These are phyloP conservation scores for Brachionus manjavacas DNA, from an alignment of 1,140 invertebrate genomes.

Conservation along the genomic window DNA sequence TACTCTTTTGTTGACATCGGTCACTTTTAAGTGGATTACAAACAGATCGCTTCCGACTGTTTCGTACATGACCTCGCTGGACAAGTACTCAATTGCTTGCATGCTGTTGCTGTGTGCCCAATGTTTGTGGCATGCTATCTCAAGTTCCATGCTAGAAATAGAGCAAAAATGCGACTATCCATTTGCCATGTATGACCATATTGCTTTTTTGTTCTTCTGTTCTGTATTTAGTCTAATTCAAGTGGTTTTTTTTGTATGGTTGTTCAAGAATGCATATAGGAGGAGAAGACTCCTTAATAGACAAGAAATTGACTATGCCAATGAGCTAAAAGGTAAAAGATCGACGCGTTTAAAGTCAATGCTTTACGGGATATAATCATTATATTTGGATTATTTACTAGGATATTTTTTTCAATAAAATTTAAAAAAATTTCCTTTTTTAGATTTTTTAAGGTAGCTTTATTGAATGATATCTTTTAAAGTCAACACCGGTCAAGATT, in stretches of 20 bases:
- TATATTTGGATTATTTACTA: no score
- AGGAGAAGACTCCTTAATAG: neutral
- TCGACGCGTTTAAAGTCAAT: slow-evolving; percentile 14
- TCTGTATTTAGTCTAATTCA: neutral
- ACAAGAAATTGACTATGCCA: slow-evolving; percentile 8
- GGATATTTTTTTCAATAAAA: no score
- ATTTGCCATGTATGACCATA: slow-evolving; percentile 6
- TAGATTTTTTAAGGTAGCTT: no score
- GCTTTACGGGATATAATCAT: slow-evolving; percentile 1
- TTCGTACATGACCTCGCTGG: slow-evolving; percentile 53
- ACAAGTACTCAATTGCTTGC: slow-evolving; percentile 45
- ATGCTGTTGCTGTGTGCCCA: neutral
- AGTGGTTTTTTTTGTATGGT: neutral
- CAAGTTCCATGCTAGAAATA: neutral
- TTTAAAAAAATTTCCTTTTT: no score
- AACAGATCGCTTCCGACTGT: slow-evolving; percentile 52
- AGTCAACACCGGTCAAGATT: no score
- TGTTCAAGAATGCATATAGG: slow-evolving; percentile 3
- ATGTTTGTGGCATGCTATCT: slow-evolving; percentile 1
- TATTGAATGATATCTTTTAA: no score
- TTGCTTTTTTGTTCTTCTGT: slow-evolving; percentile 3
- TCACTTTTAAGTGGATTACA: slow-evolving; percentile 53
- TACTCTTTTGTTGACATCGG: slow-evolving; percentile 49
- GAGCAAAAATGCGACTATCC: slow-evolving; percentile 33
- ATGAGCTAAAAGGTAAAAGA: slow-evolving; percentile 9